Conservation (phyloP, 2,888 invertebrate species). For the Leptinotarsa rubiginosa region DNA sequence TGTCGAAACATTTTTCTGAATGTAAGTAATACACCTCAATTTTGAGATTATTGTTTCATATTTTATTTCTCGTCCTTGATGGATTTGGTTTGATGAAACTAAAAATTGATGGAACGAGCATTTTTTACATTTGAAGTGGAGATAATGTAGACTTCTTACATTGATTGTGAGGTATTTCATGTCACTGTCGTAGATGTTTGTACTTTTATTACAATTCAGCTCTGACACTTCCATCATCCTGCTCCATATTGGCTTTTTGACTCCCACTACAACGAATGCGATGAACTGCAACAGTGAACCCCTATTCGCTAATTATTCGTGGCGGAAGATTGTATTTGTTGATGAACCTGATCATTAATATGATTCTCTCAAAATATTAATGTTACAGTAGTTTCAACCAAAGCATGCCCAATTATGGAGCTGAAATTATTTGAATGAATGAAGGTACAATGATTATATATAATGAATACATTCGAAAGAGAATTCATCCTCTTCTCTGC, state of each 20-base stretch:
- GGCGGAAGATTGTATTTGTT: slow-evolving; percentile 8
- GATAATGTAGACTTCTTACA: too few relatives aligned
- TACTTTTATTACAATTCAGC: neutral
- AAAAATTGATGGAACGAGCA: too few relatives aligned
- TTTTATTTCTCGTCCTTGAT: too few relatives aligned
- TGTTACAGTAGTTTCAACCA: neutral
- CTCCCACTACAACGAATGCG: neutral
- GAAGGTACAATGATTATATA: slow-evolving; percentile 1
- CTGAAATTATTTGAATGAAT: neutral
- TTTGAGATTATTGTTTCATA: too few relatives aligned
- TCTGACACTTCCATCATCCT: too few relatives aligned
- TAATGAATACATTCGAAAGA: neutral
- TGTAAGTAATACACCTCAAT: too few relatives aligned
- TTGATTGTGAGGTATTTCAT: too few relatives aligned
- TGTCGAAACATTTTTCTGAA: too few relatives aligned
- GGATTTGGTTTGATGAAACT: too few relatives aligned
- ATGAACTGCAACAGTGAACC: neutral
- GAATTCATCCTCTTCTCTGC: neutral
- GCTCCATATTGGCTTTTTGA: neutral
- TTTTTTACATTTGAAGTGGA: too few relatives aligned
- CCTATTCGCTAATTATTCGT: neutral
- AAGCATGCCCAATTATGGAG: slow-evolving; percentile 13
- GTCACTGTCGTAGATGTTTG: neutral
- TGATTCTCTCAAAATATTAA: slow-evolving; percentile 8
- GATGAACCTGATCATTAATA: slow-evolving; percentile 4